A percentile compares a stretch with the other conserved stretches of the same genome.
phyloP scores from a whole-genome alignment of 2,888 invertebrate species.

The Dugesia japonica region DNA sequence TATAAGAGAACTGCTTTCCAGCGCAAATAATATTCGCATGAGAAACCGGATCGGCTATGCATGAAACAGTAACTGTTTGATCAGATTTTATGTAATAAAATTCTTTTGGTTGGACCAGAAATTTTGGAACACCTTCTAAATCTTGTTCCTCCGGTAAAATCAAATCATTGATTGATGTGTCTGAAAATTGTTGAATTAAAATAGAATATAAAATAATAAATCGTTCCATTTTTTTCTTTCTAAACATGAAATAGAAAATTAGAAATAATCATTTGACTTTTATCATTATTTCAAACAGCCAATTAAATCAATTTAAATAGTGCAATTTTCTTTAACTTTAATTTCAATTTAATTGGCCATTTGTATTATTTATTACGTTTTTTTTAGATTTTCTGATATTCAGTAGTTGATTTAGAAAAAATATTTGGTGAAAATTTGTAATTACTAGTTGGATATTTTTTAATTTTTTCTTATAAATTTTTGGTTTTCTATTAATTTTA shows the following conservation, averaged over 20 bases:
- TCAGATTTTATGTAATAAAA: slow-evolving; percentile 1
- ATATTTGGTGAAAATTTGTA: no score
- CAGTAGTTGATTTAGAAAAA: no score
- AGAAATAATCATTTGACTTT: no score
- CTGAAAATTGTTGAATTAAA: not conserved
- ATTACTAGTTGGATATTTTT: no score
- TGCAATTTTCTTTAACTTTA: not conserved
- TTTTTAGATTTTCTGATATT: no score
- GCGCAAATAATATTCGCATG: slow-evolving; percentile 9
- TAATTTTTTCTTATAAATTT: no score
- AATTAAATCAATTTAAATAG: not conserved
- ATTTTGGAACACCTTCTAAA: slow-evolving; percentile 7
- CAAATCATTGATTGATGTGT: not conserved
- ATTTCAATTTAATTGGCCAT: slow-evolving; percentile 9
- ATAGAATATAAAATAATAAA: not conserved
- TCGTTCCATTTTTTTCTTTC: not conserved
- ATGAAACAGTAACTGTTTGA: not conserved
- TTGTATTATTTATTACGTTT: no score
- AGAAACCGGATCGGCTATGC: not conserved
- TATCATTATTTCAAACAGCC: no score
- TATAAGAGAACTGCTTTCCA: not conserved
- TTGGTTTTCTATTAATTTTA: no score
- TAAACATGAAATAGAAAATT: no score
- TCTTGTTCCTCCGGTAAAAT: not conserved
- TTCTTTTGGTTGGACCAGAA: not conserved